phyloP scores from a whole-genome alignment of 2,888 invertebrate species.

The Caenorhabditis zanzibari region DNA sequence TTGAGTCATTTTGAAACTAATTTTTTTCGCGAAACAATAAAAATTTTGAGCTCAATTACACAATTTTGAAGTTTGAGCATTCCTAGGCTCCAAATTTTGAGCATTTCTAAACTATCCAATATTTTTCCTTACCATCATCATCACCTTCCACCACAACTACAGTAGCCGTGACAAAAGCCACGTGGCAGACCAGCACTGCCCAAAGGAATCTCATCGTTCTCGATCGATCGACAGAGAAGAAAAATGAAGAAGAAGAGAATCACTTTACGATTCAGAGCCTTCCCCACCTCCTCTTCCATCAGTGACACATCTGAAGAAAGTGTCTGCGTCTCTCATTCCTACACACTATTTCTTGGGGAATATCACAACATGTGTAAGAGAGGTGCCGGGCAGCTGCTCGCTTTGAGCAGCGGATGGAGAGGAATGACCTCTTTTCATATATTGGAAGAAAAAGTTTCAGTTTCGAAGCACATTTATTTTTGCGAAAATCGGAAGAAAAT shows the following conservation, averaged over 20 bases:
- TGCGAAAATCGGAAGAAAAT: too few relatives aligned
- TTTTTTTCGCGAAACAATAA: too few relatives aligned
- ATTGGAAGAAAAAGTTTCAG: not conserved
- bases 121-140: slow-evolving; percentile 41
- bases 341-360: not conserved
- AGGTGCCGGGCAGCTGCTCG: slow-evolving; percentile 33
- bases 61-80: too few relatives aligned
- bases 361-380: slow-evolving; percentile 34
- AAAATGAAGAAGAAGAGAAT: slow-evolving; percentile 2
- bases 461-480: not conserved
- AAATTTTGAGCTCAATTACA: too few relatives aligned
- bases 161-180: slow-evolving; percentile 30
- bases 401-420: not conserved
- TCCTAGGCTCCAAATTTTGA: not conserved
- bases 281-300: not conserved
- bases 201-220: slow-evolving; percentile 24
- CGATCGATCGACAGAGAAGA: slow-evolving; percentile 26
- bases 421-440: slow-evolving; percentile 12
- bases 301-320: slow-evolving; percentile 12
- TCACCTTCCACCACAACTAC: slow-evolving; percentile 51
- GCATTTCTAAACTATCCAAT: not conserved
- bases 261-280: slow-evolving; percentile 9
- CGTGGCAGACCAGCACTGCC: slow-evolving; percentile 46
- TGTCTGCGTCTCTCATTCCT: slow-evolving; percentile 10
- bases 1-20: too few relatives aligned